Evolutionary conservation across 1,140 invertebrate species (phyloP).

Genomic region (Zophobas atratus): DNA sequence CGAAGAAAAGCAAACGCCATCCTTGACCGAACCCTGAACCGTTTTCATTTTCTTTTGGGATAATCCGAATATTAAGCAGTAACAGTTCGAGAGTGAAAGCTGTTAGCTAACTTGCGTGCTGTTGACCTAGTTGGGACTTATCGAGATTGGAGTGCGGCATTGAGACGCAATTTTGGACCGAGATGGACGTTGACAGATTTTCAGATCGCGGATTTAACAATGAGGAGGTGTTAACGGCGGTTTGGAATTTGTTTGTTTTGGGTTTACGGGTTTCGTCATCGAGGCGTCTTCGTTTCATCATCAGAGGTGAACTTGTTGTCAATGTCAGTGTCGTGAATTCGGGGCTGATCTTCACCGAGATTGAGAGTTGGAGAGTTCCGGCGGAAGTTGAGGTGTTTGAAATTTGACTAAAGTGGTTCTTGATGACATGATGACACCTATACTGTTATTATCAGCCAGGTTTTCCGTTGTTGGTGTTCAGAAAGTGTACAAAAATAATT

Average conservation of each 20-base stretch:
- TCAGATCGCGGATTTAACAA: background rate
- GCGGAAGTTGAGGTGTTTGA: too few species aligned
- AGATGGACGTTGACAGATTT: background rate
- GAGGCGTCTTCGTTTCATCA: background rate
- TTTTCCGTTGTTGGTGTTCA: too few species aligned
- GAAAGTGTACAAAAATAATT: too few species aligned
- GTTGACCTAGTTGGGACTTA: slow-evolving; percentile 10
- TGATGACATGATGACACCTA: too few species aligned
- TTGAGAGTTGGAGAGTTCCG: background rate
- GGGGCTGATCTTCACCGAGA: background rate
- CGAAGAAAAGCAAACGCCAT: background rate
- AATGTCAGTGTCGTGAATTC: background rate
- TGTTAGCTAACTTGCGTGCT: slow-evolving; percentile 12
- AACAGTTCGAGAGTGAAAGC: slow-evolving; percentile 28
- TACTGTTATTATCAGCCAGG: too few species aligned
- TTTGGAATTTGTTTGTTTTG: background rate
- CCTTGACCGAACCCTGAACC: slow-evolving; percentile 26
- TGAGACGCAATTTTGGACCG: background rate
- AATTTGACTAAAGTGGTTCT: too few species aligned
- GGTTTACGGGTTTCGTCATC: background rate
- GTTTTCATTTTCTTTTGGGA: slow-evolving; percentile 9
- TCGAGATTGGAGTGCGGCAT: background rate
- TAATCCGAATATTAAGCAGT: background rate
- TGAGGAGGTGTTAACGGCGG: too few species aligned
- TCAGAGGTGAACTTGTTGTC: background rate